Conservation (phyloP, 1,140 invertebrate genomes). For the Conopomorpha cramerella region DNA sequence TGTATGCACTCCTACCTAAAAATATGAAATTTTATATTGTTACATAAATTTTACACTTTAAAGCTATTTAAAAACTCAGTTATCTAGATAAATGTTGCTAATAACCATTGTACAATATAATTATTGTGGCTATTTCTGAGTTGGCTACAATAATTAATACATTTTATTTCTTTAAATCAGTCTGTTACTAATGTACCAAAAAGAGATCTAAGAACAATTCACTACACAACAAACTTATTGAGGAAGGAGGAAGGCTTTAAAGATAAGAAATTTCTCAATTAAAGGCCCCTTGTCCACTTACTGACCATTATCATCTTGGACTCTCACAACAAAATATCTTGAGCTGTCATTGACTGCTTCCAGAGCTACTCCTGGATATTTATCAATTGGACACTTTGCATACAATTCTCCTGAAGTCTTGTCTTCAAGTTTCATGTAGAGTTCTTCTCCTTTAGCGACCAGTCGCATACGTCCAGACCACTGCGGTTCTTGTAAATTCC, state of each 20-base stretch:
- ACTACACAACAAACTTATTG: not conserved
- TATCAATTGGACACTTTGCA: conserved; percentile 96
- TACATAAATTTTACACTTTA: too few species aligned
- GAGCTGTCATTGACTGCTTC: conserved; percentile 98
- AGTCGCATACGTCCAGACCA: conserved; percentile 95
- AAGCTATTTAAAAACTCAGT: too few species aligned
- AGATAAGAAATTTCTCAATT: too few species aligned
- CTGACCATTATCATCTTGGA: conserved; percentile 91
- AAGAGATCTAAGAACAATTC: not conserved
- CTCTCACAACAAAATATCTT: conserved; percentile 95
- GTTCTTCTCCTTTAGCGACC: conserved; percentile 84
- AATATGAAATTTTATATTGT: conserved; percentile 4
- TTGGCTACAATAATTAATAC: too few species aligned
- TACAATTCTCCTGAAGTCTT: conserved; percentile 94
- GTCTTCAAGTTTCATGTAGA: conserved; percentile 94
- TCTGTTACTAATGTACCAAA: not conserved
- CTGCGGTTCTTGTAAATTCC: conserved; percentile 95
- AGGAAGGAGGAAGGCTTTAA: too few species aligned
- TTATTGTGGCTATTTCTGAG: too few species aligned
- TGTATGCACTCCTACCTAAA: conserved; percentile 90
- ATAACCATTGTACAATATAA: too few species aligned
- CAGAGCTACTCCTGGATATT: conserved; percentile 92
- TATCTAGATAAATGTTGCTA: too few species aligned
- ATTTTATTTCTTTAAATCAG: too few species aligned
- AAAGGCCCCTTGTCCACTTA: too few species aligned